Evolutionary conservation across 2,113 vertebrate genomes (phyloP).

Genomic region (Elephas maximus): DNA sequence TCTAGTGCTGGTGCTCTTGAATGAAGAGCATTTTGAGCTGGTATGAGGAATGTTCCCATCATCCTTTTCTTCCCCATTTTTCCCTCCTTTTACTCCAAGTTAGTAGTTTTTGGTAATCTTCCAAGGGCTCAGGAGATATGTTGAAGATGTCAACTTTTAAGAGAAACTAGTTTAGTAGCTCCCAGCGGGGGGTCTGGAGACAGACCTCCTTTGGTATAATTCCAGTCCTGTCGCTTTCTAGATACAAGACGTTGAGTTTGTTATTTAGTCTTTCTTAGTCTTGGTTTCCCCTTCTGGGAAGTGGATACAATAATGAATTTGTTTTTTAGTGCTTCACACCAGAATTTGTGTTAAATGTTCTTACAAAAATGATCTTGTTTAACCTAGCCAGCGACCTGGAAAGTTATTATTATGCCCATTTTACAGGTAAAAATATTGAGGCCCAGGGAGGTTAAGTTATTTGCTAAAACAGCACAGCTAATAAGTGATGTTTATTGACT

Average conservation of each 20-base stretch:
- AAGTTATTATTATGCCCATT: background rate
- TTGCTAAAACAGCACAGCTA: background rate
- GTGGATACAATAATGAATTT: background rate
- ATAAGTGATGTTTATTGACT: background rate
- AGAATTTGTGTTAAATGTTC: background rate
- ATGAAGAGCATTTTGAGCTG: background rate
- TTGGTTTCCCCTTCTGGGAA: background rate
- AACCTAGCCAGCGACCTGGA: background rate
- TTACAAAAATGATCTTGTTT: background rate
- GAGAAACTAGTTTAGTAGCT: background rate
- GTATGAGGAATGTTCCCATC: background rate
- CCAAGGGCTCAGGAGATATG: background rate
- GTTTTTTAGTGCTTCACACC: background rate
- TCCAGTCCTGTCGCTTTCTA: background rate
- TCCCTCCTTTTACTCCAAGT: background rate
- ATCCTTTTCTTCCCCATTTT: background rate
- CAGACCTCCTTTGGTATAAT: background rate
- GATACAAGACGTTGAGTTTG: background rate
- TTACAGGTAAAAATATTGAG: constrained; percentile 7
- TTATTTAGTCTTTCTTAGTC: background rate
- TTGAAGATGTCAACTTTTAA: background rate
- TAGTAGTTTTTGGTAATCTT: background rate
- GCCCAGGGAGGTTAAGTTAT: background rate
- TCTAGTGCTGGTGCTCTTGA: background rate
- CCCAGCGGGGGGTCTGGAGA: background rate